Base-by-base conservation (phyloP, 2,797 vertebrate genomes). In the Chloroceryle inda region DNA sequence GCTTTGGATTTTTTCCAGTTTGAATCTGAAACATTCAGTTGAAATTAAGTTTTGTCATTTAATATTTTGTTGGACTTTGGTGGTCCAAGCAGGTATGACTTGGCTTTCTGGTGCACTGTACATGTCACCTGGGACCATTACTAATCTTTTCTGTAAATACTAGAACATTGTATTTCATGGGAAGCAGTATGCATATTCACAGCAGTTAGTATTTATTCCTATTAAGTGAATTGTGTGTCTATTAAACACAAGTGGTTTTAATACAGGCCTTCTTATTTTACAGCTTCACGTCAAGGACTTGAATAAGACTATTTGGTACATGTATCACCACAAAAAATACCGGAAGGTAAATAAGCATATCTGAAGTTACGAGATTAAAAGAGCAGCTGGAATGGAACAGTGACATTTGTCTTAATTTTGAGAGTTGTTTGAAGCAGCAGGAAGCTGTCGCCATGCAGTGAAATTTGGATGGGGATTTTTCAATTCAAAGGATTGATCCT, bases 281-380 rank as follows among this genome's bases (percentile, higher is more conserved):
- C 97, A 99, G 99, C 99, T 99, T 53, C 95, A 97, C 0, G 99
- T 99, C 9, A 86, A 98, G 23, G 99, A 99, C 89, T 97, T 99
- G 90, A 99, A 98, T 82, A 91, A 97, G 5, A 96, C 99, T 81
- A 99, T 99, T 79, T 97, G 35, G 33, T 99, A 99, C 96, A 99
- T 99, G 99, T 97, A 98, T 31, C 74, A 95, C 10, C 98, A 99
- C 82, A 99, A 98, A 61, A 99, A 97, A 94, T 99, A 99, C 97
- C 98, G 89, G 63, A 99, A 98, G 99, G 99, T 99, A 97, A 62
- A 13, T 2, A 71, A 87, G 15, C 11, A 6, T 76, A 24, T 56
- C 29, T 13, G 27, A 74, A 79, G 5, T 58, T 80, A 19, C 33
- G n/a, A 91, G 61, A 75, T 68, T 42, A 40, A 85, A 92, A 63